These are phyloP conservation scores for Laodelphax striatellus DNA, from an alignment of 1,140 invertebrate species.

Conservation along the genomic window DNA sequence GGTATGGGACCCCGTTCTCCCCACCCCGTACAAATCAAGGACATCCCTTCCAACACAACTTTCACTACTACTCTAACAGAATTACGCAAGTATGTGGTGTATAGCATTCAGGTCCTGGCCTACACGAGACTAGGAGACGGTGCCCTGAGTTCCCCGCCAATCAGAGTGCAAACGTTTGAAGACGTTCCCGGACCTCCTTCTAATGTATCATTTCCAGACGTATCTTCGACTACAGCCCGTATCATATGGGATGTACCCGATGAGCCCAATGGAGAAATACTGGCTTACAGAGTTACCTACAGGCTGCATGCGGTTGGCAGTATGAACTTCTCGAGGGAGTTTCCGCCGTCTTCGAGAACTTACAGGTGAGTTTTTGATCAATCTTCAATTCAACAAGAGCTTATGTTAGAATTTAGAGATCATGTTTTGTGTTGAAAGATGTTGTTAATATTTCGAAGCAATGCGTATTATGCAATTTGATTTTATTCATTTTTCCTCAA, in stretches of 20 bases:
- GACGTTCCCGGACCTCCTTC: conserved; percentile 89
- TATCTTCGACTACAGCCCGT: conserved; percentile 78
- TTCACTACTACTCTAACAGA: conserved; percentile 81
- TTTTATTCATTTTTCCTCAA: too few relatives aligned
- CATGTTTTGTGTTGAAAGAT: too few relatives aligned
- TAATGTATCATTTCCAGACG: conserved; percentile 91
- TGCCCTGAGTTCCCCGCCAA: conserved; percentile 65
- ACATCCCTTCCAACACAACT: conserved; percentile 76
- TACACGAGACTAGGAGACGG: conserved; percentile 93
- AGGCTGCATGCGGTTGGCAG: conserved; percentile 54
- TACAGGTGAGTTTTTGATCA: conserved; percentile 41
- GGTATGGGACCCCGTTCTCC: conserved; percentile 31
- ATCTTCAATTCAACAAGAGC: too few relatives aligned
- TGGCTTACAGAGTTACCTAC: conserved; percentile 83
- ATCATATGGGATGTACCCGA: conserved; percentile 93
- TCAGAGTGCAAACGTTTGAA: conserved; percentile 79
- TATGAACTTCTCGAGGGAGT: conserved; percentile 67
- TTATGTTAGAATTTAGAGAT: too few relatives aligned
- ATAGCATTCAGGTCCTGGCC: conserved; percentile 81
- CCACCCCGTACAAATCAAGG: conserved; percentile 54
- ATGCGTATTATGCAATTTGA: too few relatives aligned
- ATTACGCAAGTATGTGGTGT: conserved; percentile 85
- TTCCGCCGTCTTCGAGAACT: conserved; percentile 72
- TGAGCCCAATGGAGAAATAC: conserved; percentile 91
- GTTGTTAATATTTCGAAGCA: too few relatives aligned